Base-by-base conservation (phyloP, 2,888 invertebrate species). In the Coelopa pilipes region DNA sequence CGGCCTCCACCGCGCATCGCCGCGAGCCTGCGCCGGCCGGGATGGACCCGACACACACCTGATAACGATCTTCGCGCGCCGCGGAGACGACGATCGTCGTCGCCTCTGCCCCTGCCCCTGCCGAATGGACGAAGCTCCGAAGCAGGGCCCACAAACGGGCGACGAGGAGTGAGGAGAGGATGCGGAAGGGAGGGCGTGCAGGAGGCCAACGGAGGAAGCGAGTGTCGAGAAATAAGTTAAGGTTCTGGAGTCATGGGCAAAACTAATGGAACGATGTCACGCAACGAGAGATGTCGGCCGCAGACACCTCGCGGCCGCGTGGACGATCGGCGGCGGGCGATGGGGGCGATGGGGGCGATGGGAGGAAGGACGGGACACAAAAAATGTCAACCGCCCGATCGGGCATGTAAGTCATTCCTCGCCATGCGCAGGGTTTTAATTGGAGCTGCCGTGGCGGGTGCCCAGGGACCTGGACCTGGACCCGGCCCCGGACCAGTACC, bases 201-300 rank as follows among this genome's bases (percentile, higher is more conserved):
- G 21, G 34, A 71, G n/a, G 17, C 3, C 11, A 19, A n/a, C 13
- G 57, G 21, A n/a, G 11, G 21, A 34, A 34, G 34, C 34, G 34
- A 34, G 34, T 34, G 34, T 34, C 34, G 34, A 21, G 76, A 74
- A 79, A 55, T 74, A 60, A 68, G 73, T 78, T 24, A 46, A 17
- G 77, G 75, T 77, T 75, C 78, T 76, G 76, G 74, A 77, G 77
- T 80, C 81, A 82, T 81, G 80, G 78, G 75, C 81, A 81, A 80
- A 80, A 82, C 82, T 80, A 82, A 82, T 82, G 82, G 79, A 80
- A 77, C 77, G 76, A 77, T 80, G 81, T 80, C 82, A 82, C 82
- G 82, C 81, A 81, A 81, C 76, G 77, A 75, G 77, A 75, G 75
- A 76, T 76, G 76, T 75, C 75, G 76, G 49, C 15, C 1, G 57